Evolutionary conservation across 92 coral and sea anemone genomes (phyloP), one percentile per base, ranked within the genome.

Genomic region (Paramuricea clavata): DNA sequence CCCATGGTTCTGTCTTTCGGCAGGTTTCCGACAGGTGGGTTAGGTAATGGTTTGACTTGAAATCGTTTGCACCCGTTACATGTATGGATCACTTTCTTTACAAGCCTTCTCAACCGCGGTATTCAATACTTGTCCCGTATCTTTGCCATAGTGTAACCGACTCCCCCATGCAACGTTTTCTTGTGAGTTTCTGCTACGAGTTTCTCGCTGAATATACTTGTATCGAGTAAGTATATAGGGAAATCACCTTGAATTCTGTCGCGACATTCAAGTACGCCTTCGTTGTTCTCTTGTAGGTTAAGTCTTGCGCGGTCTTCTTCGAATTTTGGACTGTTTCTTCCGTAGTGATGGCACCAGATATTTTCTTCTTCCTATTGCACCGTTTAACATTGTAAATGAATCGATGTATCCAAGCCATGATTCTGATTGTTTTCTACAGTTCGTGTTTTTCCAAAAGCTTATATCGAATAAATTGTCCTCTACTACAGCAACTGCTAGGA

Each of bases 191-290:
- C 34, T 65, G 36, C 74, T 16, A 36, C 87, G 25, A 82, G 61
- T 13, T 68, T 82, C 23, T 65, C 27, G 17, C 47, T 67, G 27
- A 82, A 82, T 19, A 82, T 6, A 1, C 49, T 31, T 44, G 54
- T 61, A 25, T 82, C 86, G 23, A 80, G 87, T 21, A 67, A 31
- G 32, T 83, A 83, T 32, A 82, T 47, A 0, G 78, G 87, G 30
- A 69, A 83, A 16, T 69, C 70, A 44, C 80, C 87, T 21, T 68
- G 80, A 23, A 81, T 81, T 22, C 86, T 26, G 64, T 77, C 86
- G 16, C 62, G 39, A 76, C 80, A 70, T 41, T 83, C 79, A 23
- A 22, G 65, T 5, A 83, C 0, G 1, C 65, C 78, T 4, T 49
- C 80, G 31, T 28, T n/a, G 30, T 67, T 69, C 64, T 70, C 35